Base-by-base conservation (phyloP, 2,797 vertebrate species). In the Euphonia xanthogaster region DNA sequence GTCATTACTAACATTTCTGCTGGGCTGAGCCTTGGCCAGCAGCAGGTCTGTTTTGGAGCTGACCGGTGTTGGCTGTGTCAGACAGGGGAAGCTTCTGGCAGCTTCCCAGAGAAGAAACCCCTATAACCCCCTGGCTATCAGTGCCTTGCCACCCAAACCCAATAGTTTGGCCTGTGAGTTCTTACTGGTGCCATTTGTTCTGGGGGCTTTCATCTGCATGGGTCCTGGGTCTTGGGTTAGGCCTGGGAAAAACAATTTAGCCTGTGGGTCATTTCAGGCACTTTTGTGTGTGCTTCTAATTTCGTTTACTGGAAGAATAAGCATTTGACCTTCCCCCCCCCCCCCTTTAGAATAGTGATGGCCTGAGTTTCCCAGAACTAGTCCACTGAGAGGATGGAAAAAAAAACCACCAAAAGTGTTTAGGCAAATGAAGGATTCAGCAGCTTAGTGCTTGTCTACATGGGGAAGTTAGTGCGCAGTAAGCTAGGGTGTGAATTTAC, bases 381-480 rank as follows among this genome's bases (percentile, higher is more conserved):
- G 47, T 58, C 70, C 3, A 4, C 42, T 78, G 80, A 61, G 71
- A 57, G 51, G 23, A 37, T 24, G 3, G 4, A 25, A 19, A 27
- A 33, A 37, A 55, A 61, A 45, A 31, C 50, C 47, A 31, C 48
- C 1, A 35, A 20, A 63, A 31, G 31, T 12, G 0, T 88, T 81
- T 68, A 88, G 74, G 66, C 60, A 88, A 60, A 78, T 10, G 86
- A 87, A 93, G 92, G 75, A 86, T 87, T 94, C 96, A 90, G 63
- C 88, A 93, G 86, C 94, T 93, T 96, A 88, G 95, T 94, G 95
- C 94, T 97, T 95, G 94, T 97, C 96, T 94, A 95, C 95, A 96
- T 88, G 95, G 96, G 96, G 96, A 96, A 97, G 95, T 96, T 97
- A 97, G 96, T 97, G 95, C 96, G 87, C 94, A 63, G 95, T 96